These are phyloP conservation scores for Arenicola marina DNA, from an alignment of 2,888 invertebrate genomes.

Conservation along the genomic window DNA sequence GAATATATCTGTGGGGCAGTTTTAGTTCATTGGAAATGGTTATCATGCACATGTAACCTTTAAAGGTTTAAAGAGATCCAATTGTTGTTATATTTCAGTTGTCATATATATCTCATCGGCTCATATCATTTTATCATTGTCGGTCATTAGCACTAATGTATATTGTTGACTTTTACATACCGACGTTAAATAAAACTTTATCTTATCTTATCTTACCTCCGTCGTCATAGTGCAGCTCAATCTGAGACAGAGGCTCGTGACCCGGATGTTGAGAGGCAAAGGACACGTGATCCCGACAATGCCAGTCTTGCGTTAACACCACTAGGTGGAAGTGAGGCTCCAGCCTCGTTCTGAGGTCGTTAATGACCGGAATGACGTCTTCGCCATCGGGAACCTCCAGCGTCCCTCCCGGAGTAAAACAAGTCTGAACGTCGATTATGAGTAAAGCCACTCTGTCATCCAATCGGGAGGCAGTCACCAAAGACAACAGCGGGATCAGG, in stretches of 20 bases:
- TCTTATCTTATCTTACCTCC: background rate
- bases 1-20: too few species aligned
- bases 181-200: too few species aligned
- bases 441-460: too few species aligned
- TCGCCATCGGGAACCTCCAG: constrained; percentile 41
- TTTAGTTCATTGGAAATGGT: too few species aligned
- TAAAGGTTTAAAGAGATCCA: background rate
- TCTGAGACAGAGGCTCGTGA: constrained; percentile 8
- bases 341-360: constrained; percentile 39
- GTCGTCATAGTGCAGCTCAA: constrained; percentile 37
- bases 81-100: background rate
- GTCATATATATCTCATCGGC: background rate
- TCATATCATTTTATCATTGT: too few species aligned
- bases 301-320: constrained; percentile 51
- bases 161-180: too few species aligned
- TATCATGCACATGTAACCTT: too few species aligned
- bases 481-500: too few species aligned
- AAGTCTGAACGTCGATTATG: constrained; percentile 51
- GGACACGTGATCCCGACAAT: constrained; percentile 49
- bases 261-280: constrained; percentile 46
- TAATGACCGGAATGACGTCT: constrained; percentile 44
- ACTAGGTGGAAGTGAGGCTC: constrained; percentile 36
- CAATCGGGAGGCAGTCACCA: too few species aligned
- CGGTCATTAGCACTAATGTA: too few species aligned
- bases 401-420: constrained; percentile 47